Percentiles rank a stretch among this genome's conserved stretches.
phyloP scores from a whole-genome alignment of 2,113 vertebrate genomes.

The Daboia siamensis region DNA sequence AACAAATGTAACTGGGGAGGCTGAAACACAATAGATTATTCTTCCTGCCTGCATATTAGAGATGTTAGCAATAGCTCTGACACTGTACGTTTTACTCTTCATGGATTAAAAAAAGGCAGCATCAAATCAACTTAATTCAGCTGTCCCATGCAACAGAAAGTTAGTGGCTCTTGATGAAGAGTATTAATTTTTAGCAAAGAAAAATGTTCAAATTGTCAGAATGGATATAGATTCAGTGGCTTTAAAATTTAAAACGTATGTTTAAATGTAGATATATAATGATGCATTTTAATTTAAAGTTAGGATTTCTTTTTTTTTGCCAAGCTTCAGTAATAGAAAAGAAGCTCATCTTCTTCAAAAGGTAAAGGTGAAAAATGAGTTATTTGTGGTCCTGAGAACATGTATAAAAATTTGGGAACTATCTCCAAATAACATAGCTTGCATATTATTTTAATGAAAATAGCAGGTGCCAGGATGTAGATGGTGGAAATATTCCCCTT shows the following conservation, averaged over 20 bases:
- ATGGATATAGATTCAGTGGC: background rate
- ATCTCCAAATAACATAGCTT: background rate
- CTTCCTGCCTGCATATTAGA: constrained; percentile 10
- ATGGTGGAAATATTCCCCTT: background rate
- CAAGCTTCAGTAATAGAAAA: background rate
- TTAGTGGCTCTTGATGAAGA: background rate
- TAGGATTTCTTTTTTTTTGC: background rate
- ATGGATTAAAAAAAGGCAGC: background rate
- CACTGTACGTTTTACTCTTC: background rate
- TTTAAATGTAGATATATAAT: background rate
- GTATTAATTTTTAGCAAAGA: background rate
- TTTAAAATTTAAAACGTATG: background rate
- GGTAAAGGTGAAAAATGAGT: background rate
- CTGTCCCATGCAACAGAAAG: background rate
- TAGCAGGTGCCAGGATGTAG: background rate
- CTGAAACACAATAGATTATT: constrained; percentile 47
- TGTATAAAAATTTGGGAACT: background rate
- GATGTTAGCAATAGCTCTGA: constrained; percentile 9
- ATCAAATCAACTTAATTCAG: background rate
- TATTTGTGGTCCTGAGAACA: background rate
- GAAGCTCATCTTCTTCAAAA: background rate
- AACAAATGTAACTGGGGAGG: constrained; percentile 39
- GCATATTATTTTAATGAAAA: background rate
- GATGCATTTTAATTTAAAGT: background rate
- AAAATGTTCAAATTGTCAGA: background rate